Evolutionary conservation across 2,113 vertebrate species (phyloP).

Genomic region (Todiramphus chloris): DNA sequence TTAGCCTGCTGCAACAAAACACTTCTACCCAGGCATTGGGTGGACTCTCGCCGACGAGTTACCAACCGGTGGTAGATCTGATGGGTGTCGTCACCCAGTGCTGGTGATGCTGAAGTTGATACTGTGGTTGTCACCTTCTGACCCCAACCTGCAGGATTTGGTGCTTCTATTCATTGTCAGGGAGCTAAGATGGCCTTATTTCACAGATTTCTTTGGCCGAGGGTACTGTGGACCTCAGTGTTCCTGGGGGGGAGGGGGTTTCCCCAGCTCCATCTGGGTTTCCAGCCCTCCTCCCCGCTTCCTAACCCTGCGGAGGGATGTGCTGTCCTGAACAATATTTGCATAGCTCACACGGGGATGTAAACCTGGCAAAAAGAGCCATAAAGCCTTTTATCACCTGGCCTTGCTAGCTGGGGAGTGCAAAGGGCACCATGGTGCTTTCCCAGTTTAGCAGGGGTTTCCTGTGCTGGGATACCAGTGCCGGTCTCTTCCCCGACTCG

Average conservation of each 20-base stretch:
- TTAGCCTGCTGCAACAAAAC: not conserved
- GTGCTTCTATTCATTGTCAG: not conserved
- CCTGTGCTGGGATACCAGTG: rapidly evolving
- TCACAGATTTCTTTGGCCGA: not conserved
- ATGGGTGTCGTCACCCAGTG: not conserved
- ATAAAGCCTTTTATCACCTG: not conserved
- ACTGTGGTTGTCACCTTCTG: not conserved
- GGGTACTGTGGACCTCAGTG: not conserved
- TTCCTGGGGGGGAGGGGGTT: not conserved
- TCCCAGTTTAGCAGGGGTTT: not conserved
- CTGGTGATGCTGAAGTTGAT: not conserved
- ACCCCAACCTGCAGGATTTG: not conserved
- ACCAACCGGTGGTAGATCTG: too few species aligned
- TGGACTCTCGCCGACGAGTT: rapidly evolving
- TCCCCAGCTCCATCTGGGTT: rapidly evolving
- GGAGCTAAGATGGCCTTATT: rapidly evolving
- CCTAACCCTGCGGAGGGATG: rapidly evolving
- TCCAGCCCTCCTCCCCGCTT: not conserved
- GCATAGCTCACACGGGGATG: not conserved
- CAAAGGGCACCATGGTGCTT: not conserved
- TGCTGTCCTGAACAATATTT: not conserved
- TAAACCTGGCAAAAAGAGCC: not conserved
- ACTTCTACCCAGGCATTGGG: not conserved
- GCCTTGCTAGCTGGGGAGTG: not conserved
- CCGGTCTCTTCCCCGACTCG: not conserved